Conservation (phyloP, 2,113 vertebrate species). For the Genyomyrus donnyi region DNA sequence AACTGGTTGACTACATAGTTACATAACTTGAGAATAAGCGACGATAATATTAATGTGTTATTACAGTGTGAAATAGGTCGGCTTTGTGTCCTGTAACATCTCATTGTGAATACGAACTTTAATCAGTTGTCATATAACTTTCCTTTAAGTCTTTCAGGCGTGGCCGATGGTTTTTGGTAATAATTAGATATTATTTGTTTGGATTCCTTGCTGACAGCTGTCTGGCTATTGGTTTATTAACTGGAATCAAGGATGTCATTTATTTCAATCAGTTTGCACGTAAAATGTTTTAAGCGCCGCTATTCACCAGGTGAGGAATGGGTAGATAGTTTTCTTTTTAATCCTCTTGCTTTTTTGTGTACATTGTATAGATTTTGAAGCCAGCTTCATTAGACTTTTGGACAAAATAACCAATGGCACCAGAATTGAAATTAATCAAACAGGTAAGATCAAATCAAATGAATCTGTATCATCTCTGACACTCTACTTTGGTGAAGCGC, state of each 20-base stretch:
- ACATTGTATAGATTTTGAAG: constrained; percentile 79
- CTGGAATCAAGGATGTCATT: neutral
- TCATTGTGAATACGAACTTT: neutral
- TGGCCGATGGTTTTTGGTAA: neutral
- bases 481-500: neutral
- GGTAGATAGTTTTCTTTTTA: neutral
- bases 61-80: neutral
- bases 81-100: neutral
- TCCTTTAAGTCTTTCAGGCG: neutral
- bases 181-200: neutral
- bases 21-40: neutral
- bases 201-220: neutral
- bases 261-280: neutral
- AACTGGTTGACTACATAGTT: neutral
- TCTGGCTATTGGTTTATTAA: neutral
- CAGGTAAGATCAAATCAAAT: constrained; percentile 65
- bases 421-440: constrained; percentile 94
- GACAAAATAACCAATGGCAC: constrained; percentile 96
- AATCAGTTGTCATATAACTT: neutral
- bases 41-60: neutral
- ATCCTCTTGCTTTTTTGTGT: neutral
- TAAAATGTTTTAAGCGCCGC: neutral
- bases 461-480: neutral
- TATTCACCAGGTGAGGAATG: too few relatives aligned
- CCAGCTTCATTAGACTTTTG: constrained; percentile 87